Evolutionary conservation across 64 coral and sea anemone species (phyloP), one percentile per base, ranked within the genome.

Genomic region (Platygyra sinensis): DNA sequence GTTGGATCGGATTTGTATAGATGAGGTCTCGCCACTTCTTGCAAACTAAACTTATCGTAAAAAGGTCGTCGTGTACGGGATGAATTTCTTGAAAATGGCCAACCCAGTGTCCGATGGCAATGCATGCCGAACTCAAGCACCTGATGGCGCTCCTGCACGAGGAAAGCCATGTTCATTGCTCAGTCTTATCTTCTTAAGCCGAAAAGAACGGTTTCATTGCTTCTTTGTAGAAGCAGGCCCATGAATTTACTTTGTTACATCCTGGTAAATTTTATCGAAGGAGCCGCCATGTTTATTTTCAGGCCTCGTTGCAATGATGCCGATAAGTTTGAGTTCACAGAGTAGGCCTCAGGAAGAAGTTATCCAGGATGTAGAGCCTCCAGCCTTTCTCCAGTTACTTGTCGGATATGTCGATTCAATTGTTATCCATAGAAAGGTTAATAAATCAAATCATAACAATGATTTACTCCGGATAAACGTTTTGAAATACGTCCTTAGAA

Each of bases 41-140:
- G 46, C 91, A 96, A 30, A 96, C 95, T 25, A 90, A 61, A 4
- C 91, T 74, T 12, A 96, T 31, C 49, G 83, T n/a, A 62, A 94
- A 86, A 10, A 96, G 39, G 78, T 96, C 77, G 20, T 96, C 87
- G 80, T 91, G 93, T 30, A 94, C 75, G 25, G 95, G 95, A 46
- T 96, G 81, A 55, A 94, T 17, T 77, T 55, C 73, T 87, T 82
- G 57, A 96, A 91, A 82, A 96, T 96, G 5, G 80, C 87, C 76
- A 96, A 39, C 95, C 95, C 20, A 96, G 67, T 50, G n/a, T 96
- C 95, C 22, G 93, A 92, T 54, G 95, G 95, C 25, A 96, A 61
- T 28, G 62, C 24, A 60, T 2, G 49, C 13, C 20, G 61, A 90
- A 86, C 52, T 14, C 67, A 63, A 24, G 30, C 73, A 28, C 36